Evolutionary conservation across 1,140 invertebrate species (phyloP).

Genomic region (Drosophila subobscura): DNA sequence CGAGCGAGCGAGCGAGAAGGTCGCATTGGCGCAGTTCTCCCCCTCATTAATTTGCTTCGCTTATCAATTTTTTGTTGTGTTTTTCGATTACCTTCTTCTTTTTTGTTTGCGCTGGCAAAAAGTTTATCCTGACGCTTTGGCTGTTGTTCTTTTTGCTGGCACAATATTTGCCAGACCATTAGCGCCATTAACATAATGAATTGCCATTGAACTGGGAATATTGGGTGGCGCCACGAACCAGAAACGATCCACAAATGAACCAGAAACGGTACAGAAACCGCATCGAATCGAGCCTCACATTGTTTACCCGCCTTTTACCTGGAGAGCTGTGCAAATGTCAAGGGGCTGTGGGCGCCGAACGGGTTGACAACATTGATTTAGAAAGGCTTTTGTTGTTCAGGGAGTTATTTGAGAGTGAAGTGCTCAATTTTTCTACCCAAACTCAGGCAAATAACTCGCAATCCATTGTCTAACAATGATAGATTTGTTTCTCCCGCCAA

Average conservation of each 20-base stretch:
- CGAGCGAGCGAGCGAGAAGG: slow-evolving; percentile 13
- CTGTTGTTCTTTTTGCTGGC: slow-evolving; percentile 45
- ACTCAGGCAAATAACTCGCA: too few relatives aligned
- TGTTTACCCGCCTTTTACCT: slow-evolving; percentile 45
- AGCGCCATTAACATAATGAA: slow-evolving; percentile 80
- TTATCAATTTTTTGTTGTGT: slow-evolving; percentile 78
- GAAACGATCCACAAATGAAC: slow-evolving; percentile 3
- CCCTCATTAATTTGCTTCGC: slow-evolving; percentile 75
- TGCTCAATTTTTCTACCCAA: too few relatives aligned
- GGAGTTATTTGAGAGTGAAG: slow-evolving; percentile 1
- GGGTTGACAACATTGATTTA: slow-evolving; percentile 37
- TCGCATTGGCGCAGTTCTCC: slow-evolving; percentile 7
- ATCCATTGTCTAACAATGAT: too few relatives aligned
- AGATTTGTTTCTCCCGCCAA: too few relatives aligned
- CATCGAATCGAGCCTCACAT: slow-evolving; percentile 23
- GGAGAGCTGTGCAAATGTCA: slow-evolving; percentile 32
- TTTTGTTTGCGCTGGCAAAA: slow-evolving; percentile 55
- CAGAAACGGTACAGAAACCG: slow-evolving; percentile 26
- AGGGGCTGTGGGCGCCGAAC: too few relatives aligned
- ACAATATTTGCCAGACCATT: slow-evolving; percentile 78
- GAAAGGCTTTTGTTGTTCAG: slow-evolving; percentile 1
- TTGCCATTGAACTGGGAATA: slow-evolving; percentile 66
- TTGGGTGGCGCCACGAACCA: too few relatives aligned
- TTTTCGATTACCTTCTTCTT: slow-evolving; percentile 48
- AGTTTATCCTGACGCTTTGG: slow-evolving; percentile 40